These are phyloP conservation scores for Nothobranchius kuhntae DNA, from an alignment of 2,113 vertebrate genomes.

Conservation along the genomic window DNA sequence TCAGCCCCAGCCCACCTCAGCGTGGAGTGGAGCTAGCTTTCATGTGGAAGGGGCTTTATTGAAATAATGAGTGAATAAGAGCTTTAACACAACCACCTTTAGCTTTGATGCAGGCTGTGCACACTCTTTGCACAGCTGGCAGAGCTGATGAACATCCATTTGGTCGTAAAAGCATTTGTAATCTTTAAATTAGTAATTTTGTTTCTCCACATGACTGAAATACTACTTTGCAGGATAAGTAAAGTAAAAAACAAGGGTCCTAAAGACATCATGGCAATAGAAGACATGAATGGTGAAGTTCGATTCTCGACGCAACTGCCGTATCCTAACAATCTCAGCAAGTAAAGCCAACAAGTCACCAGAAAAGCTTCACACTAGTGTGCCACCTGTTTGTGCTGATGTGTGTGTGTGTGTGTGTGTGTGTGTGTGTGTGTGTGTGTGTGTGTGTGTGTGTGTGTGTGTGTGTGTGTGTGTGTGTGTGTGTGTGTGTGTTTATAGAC, in stretches of 20 bases:
- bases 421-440: no score
- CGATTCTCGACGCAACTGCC: slow-evolving; percentile 90
- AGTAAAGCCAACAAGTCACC: slow-evolving; percentile 66
- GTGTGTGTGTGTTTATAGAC: slow-evolving; percentile 69
- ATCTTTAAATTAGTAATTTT: background rate
- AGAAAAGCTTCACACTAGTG: background rate
- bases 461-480: no score
- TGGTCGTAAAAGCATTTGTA: background rate
- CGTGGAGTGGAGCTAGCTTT: no score
- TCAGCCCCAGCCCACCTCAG: no score
- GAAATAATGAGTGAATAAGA: no score
- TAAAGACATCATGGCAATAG: slow-evolving; percentile 95
- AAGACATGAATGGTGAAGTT: slow-evolving; percentile 97
- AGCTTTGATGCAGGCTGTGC: no score
- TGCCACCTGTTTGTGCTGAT: slow-evolving; percentile 11
- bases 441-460: no score
- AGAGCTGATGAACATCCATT: no score
- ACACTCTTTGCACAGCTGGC: no score
- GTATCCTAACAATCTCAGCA: slow-evolving; percentile 93
- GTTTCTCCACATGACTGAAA: background rate
- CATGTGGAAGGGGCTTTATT: no score
- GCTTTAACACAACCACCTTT: no score
- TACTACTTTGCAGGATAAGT: slow-evolving; percentile 84
- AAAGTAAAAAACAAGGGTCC: slow-evolving; percentile 96
- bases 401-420: no score